Base-by-base conservation (phyloP, 1,140 invertebrate genomes). In the Leptopilina boulardi region DNA sequence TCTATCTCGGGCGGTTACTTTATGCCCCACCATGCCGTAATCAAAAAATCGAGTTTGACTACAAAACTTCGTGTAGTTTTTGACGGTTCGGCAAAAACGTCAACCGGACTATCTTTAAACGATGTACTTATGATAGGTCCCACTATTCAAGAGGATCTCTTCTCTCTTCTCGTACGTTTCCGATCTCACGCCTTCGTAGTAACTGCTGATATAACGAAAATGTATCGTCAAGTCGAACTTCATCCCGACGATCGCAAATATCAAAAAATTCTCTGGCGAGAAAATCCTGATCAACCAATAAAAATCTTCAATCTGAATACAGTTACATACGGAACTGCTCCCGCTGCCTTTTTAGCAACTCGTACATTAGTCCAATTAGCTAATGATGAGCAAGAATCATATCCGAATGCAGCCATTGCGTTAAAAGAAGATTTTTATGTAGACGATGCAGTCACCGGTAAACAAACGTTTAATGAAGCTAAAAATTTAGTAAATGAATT, bases 371-470 rank as follows among this genome's bases (percentile, higher is more conserved):
- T 38, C 9, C 34, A 38, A 38, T n/a, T n/a, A n/a, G n/a, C n/a
- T n/a, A n/a, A n/a, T n/a, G n/a, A n/a, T n/a, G n/a, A n/a, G n/a
- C n/a, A 38, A 38, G 34, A 38, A 38, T 38, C 9, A 38, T 90
- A 38, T 78, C 87, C 84, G 8, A 11, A 21, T 3, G 83, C 74
- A 13, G 70, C 83, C 18, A 47, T 75, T 77, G 76, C 86, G 1
- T 70, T 88, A 30, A 66, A 82, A 72, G 79, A 76, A 8, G 85
- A 88, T 77, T 84, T 89, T 19, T 90, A 90, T 71, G 88, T 92
- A 10, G 91, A 92, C 79, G 89, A 91, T 78, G 38, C 88, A 5
- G 38, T 91, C n/a, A 86, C 85, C n/a, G 89, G 91, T 21, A 76
- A 74, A 5, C 41, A 83, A 18, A 84, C 78, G 2, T 66, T 87